Conservation (phyloP, 2,888 invertebrate species). For the Sturmia bella region DNA sequence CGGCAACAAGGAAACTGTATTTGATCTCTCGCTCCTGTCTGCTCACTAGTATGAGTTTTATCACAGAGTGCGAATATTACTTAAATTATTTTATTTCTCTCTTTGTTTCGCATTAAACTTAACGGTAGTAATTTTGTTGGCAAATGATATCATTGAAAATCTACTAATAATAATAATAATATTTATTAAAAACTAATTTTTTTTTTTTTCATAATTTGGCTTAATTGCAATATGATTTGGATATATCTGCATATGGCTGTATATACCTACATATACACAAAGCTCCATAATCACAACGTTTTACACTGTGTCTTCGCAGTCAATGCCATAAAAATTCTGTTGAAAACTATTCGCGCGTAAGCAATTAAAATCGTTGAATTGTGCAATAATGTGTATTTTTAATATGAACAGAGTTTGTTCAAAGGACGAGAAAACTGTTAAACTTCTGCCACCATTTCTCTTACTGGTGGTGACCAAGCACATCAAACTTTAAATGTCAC, state of each 20-base stretch:
- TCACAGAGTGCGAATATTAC: too few species aligned
- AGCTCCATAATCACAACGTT: slow-evolving; percentile 35
- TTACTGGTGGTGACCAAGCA: slow-evolving; percentile 59
- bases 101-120: too few species aligned
- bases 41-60: too few species aligned
- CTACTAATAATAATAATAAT: too few species aligned
- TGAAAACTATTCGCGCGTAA: slow-evolving; percentile 71
- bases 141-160: too few species aligned
- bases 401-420: slow-evolving; percentile 42
- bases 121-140: too few species aligned
- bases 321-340: slow-evolving; percentile 57
- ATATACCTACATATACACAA: not conserved
- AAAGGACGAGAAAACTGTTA: slow-evolving; percentile 60
- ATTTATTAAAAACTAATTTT: too few species aligned
- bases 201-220: not conserved
- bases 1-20: too few species aligned
- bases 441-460: slow-evolving; percentile 34
- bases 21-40: too few species aligned
- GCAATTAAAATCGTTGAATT: slow-evolving; percentile 72
- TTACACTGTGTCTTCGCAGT: slow-evolving; percentile 53
- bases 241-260: too few species aligned
- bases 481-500: slow-evolving; percentile 63
- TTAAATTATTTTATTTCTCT: too few species aligned
- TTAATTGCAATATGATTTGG: not conserved
- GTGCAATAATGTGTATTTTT: slow-evolving; percentile 69